Percentiles rank a stretch among this genome's conserved stretches.
Evolutionary conservation across 2,797 vertebrate genomes (phyloP).

Genomic region (Enoplosus armatus): DNA sequence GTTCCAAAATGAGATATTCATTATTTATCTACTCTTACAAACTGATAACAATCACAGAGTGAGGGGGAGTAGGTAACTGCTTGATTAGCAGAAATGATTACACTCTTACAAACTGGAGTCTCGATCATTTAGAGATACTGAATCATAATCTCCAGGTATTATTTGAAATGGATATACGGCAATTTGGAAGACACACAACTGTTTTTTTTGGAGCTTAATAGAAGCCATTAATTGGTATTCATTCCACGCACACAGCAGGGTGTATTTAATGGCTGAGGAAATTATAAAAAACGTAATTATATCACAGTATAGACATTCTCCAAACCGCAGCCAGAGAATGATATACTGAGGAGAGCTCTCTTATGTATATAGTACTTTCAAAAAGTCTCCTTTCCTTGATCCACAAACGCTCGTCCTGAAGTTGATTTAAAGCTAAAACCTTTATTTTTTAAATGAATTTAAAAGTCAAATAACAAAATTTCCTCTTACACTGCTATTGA

Average conservation of each 20-base stretch:
- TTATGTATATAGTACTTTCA: background rate
- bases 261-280: conserved; percentile 40
- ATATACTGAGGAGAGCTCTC: conserved; percentile 3
- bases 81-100: conserved; percentile 25
- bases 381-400: conserved; percentile 7
- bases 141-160: conserved; percentile 32
- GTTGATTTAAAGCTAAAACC: conserved; percentile 17
- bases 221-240: conserved; percentile 41
- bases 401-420: conserved; percentile 9
- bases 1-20: conserved; percentile 29
- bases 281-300: conserved; percentile 49
- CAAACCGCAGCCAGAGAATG: conserved; percentile 21
- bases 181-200: conserved; percentile 29
- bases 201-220: conserved; percentile 26
- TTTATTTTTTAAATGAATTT: background rate
- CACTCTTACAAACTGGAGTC: conserved; percentile 17
- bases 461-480: conserved; percentile 8
- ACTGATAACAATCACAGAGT: conserved; percentile 30
- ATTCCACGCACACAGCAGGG: conserved; percentile 11
- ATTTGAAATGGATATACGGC: conserved; percentile 1
- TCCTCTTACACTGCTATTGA: background rate
- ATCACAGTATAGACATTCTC: conserved; percentile 36
- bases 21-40: conserved; percentile 17
- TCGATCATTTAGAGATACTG: conserved; percentile 21
- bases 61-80: conserved; percentile 2